Base-by-base conservation (phyloP, 2,113 vertebrate species). In the Sphyrna mokarran region DNA sequence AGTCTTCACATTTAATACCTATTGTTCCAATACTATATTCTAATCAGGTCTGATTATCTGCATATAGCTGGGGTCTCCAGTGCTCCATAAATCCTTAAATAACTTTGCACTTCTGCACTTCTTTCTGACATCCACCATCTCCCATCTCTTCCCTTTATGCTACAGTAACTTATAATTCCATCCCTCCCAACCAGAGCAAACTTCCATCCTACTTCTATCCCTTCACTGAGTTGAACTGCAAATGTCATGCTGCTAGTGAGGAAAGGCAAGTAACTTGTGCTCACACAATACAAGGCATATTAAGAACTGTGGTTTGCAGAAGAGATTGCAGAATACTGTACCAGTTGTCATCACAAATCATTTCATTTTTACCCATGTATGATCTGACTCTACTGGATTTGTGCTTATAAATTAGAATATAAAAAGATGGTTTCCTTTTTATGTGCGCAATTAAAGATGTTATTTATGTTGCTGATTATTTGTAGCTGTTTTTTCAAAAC, bases 401-500 rank as follows among this genome's bases (percentile, higher is more conserved):
- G 63, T 26, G 66, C 10, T 66, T 66, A 29, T 9, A 40, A 63
- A 40, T 94, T 10, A 69, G 91, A 69, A 94, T 43, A 40, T 9
- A 70, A 43, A 20, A 23, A 69, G 63, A 14, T 70, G 29, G 48
- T 11, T 89, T 89, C 58, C 33, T 91, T 91, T 91, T 63, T 14
- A 91, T n/a, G 29, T 26, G 68, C 48, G 13, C 20, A 63, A 8
- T 11, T 40, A 40, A 94, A 68, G 61, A 37, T 94, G 22, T 23
- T 94, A 94, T 68, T 40, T 94, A 94, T 23, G 7, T 69, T 69
- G 61, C 26, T 94, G 91, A 94, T 69, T 89, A 58, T 58, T 61
- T 89, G 83, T 20, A 26, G 48, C 48, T 61, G 40, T 58, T 26
- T 54, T 91, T 54, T 91, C 58, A 91, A 91, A 91, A n/a, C 89